Base-by-base conservation (phyloP, 2,888 invertebrate species). In the Dolomedes plantarius region DNA sequence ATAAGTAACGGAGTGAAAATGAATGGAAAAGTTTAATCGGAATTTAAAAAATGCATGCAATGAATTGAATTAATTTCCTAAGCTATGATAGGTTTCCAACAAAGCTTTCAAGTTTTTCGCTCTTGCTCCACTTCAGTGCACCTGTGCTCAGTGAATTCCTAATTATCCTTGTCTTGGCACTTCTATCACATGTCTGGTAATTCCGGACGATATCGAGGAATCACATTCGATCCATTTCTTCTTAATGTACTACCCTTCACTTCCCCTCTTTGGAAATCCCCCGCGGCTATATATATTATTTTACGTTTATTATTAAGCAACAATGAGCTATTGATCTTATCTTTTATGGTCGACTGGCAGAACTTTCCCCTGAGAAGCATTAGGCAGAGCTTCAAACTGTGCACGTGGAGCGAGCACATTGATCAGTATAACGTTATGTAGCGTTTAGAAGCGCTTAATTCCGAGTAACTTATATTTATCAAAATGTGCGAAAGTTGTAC, bases 251-350 rank as follows among this genome's bases (percentile, higher is more conserved):
- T 19, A 64, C 32, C 13, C 31, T 31, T 74, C 9, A 11, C n/a
- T 16, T 28, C 71, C 46, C 5, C n/a, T n/a, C 36, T 41, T 28
- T 7, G 28, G 3, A 27, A 64, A 75, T 31, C 39, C 78, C 67
- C 32, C 27, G 27, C 41, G 72, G 71, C 67, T 39, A 85, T 78
- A 85, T 78, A 72, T 85, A 78, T 68, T 78, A 78, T 72, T 73
- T 83, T 50, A 85, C 72, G 72, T 62, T 78, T 78, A 78, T 77
- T 85, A 78, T 85, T 69, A 72, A 76, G 83, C 69, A 76, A 78
- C 77, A 85, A 73, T 77, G 77, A 76, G 71, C 71, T 50, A 56
- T 41, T 82, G 83, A 85, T 85, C 85, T 73, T 77, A 77, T 72
- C 71, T 71, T 62, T 71, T 64, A 65, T 65, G 71, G 62, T 64